These are phyloP conservation scores for Pteropus alecto DNA, from an alignment of 2,113 vertebrate genomes.

Conservation along the genomic window DNA sequence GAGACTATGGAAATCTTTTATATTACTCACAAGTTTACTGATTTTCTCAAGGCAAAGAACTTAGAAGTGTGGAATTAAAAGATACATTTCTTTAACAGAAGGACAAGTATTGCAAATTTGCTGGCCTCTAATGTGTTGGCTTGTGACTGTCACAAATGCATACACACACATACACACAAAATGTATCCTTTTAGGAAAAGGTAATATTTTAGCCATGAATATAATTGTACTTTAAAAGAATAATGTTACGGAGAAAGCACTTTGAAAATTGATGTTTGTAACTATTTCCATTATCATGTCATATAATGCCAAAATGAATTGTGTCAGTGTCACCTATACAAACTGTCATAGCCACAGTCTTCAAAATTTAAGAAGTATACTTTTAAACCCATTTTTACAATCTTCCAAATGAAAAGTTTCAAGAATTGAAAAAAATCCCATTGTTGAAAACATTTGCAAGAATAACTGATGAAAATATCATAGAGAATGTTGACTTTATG, in stretches of 20 bases:
- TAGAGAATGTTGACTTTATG: background rate
- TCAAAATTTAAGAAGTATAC: slow-evolving; percentile 22
- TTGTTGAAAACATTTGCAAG: slow-evolving; percentile 8
- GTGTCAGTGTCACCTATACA: background rate
- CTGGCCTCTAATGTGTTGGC: background rate
- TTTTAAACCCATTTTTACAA: slow-evolving; percentile 15
- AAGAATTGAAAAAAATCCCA: background rate
- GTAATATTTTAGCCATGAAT: background rate
- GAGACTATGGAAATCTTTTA: background rate
- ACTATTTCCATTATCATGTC: background rate
- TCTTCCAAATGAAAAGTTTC: slow-evolving; percentile 15
- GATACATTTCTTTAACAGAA: slow-evolving; percentile 12
- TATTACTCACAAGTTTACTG: background rate
- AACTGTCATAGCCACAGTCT: background rate
- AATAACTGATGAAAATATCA: slow-evolving; percentile 11
- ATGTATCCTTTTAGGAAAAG: background rate
- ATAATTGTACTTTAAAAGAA: background rate
- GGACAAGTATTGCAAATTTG: background rate
- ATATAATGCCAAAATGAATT: slow-evolving; percentile 7
- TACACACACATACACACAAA: background rate
- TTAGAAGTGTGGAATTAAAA: slow-evolving; percentile 18
- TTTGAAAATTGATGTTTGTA: background rate
- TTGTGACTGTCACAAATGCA: background rate
- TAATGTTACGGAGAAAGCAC: background rate
- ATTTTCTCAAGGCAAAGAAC: background rate